These are phyloP conservation scores for Phenganax subtilis DNA, from an alignment of 92 coral and sea anemone species.

Conservation along the genomic window DNA sequence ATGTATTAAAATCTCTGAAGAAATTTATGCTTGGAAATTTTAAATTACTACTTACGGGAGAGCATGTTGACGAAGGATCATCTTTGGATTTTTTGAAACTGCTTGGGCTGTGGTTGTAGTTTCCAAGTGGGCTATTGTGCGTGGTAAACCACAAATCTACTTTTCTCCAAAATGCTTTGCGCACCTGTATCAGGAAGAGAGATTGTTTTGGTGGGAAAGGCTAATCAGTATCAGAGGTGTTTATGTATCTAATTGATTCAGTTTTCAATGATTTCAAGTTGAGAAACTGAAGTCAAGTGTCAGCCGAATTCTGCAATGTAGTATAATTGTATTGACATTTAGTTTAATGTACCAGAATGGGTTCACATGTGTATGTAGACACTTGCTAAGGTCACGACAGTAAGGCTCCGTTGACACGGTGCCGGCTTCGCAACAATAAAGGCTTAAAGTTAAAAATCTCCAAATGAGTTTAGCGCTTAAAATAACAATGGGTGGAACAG, in stretches of 20 bases:
- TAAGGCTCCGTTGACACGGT: no score
- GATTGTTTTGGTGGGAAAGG: neutral
- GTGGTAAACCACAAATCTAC: conserved; percentile 30
- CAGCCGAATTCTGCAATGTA: neutral
- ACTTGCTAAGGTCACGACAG: no score
- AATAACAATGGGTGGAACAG: neutral
- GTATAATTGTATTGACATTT: no score
- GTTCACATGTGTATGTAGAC: no score
- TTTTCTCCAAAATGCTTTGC: conserved; percentile 30
- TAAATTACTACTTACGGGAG: neutral
- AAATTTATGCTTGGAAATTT: neutral
- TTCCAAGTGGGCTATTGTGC: conserved; percentile 9
- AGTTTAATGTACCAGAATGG: no score
- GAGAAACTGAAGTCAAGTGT: neutral
- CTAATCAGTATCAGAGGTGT: neutral
- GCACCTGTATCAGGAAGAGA: neutral
- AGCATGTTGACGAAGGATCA: conserved; percentile 5
- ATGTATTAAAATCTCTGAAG: no score
- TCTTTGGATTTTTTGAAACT: conserved; percentile 22
- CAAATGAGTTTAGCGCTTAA: neutral
- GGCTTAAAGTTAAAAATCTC: no score
- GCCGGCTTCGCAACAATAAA: no score
- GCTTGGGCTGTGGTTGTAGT: conserved; percentile 14
- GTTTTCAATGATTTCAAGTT: neutral
- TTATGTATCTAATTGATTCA: no score